Evolutionary conservation across 1,140 invertebrate species (phyloP).

Genomic region (Drosophila bipectinata): DNA sequence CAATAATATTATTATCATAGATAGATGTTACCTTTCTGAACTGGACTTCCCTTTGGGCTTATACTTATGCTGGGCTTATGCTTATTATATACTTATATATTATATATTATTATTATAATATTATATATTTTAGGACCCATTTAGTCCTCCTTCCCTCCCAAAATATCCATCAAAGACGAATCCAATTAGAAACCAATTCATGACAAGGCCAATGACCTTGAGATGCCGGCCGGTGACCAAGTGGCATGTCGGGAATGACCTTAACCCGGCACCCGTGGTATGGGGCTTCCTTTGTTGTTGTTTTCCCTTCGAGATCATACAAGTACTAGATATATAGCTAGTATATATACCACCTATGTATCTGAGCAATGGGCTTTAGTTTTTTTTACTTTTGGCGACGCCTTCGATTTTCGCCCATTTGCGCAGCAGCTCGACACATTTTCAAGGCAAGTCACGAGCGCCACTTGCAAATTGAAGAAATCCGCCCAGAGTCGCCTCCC

Average conservation of each 20-base stretch:
- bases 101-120: no score
- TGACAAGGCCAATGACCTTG: neutral
- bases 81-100: no score
- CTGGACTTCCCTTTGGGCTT: no score
- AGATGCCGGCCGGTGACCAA: neutral
- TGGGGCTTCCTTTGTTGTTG: neutral
- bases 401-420: slow-evolving; percentile 50
- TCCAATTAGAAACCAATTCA: neutral
- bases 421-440: slow-evolving; percentile 46
- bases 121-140: no score
- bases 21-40: no score
- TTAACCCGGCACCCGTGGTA: neutral
- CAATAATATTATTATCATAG: no score
- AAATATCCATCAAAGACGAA: neutral
- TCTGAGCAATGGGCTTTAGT: neutral
- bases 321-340: neutral
- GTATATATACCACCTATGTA: neutral
- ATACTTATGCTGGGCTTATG: no score
- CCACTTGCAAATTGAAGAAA: slow-evolving; percentile 74
- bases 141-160: no score
- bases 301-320: neutral
- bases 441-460: slow-evolving; percentile 77
- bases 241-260: neutral
- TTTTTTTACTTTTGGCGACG: slow-evolving; percentile 37
- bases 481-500: slow-evolving; percentile 42